phyloP scores from a whole-genome alignment of 2,113 vertebrate species.

The Picathartes gymnocephalus region DNA sequence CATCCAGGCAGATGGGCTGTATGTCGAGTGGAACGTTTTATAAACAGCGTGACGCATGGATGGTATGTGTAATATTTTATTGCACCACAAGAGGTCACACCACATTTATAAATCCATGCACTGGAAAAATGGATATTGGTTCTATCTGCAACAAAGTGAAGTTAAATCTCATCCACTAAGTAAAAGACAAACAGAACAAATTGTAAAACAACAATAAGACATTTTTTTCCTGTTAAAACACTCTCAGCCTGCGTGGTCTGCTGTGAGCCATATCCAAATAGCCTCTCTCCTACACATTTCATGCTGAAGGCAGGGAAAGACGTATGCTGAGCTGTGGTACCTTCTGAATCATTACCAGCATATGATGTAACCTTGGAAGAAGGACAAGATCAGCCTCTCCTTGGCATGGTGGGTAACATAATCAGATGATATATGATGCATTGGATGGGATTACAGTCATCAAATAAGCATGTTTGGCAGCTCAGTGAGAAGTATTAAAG shows the following conservation, averaged over 20 bases:
- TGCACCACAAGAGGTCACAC: slow-evolving; percentile 64
- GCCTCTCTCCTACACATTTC: slow-evolving; percentile 53
- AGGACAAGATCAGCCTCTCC: background rate
- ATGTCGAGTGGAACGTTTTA: background rate
- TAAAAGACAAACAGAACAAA: slow-evolving; percentile 20
- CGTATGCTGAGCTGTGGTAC: slow-evolving; percentile 19
- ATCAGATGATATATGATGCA: background rate
- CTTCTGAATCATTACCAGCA: background rate
- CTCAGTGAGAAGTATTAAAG: background rate
- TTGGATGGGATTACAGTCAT: background rate
- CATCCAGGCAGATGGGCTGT: background rate
- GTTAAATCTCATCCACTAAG: background rate
- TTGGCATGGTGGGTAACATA: background rate
- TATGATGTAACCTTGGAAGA: slow-evolving; percentile 33
- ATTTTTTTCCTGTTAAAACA: slow-evolving; percentile 31
- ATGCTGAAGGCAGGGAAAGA: slow-evolving; percentile 54
- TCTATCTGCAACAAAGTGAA: background rate
- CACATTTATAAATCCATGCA: slow-evolving; percentile 32
- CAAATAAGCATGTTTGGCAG: background rate
- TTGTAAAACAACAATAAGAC: background rate
- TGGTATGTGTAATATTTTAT: slow-evolving; percentile 37
- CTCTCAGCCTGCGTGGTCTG: slow-evolving; percentile 28
- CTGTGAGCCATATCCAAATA: slow-evolving; percentile 57
- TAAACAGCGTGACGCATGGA: background rate
- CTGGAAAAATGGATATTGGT: background rate